Percentiles rank a stretch among this genome's conserved stretches.
Evolutionary conservation across 2,888 invertebrate species (phyloP).

Genomic region (Ornithoptera priamus): DNA sequence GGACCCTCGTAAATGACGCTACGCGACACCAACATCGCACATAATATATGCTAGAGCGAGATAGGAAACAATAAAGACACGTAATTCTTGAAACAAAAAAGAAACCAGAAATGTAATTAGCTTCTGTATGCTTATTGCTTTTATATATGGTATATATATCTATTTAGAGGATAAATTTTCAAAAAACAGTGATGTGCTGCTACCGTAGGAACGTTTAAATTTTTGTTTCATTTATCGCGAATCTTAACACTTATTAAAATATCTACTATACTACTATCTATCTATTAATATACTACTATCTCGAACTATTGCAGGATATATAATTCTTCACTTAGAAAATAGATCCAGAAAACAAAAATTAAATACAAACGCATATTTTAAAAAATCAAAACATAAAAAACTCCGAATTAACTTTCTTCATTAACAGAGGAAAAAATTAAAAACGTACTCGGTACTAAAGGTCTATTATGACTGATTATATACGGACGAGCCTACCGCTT

Average conservation of each 20-base stretch:
- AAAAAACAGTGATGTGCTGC: conserved; percentile 19
- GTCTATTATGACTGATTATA: conserved; percentile 46
- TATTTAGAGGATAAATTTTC: conserved; percentile 19
- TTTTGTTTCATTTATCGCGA: background rate
- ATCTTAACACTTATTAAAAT: background rate
- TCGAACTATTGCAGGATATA: too few species aligned
- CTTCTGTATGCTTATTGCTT: conserved; percentile 28
- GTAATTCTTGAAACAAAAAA: conserved; percentile 26
- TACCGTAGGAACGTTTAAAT: conserved; percentile 1
- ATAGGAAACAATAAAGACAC: conserved; percentile 22
- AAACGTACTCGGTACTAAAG: too few species aligned
- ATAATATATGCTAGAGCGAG: conserved; percentile 27
- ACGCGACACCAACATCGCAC: conserved; percentile 41
- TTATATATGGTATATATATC: conserved; percentile 29
- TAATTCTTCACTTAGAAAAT: too few species aligned
- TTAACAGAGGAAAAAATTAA: too few species aligned
- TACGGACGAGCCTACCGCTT: conserved; percentile 45
- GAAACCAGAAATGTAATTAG: conserved; percentile 31
- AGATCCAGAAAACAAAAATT: too few species aligned
- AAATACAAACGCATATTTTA: too few species aligned
- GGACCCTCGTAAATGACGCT: conserved; percentile 41
- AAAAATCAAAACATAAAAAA: too few species aligned
- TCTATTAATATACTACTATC: too few species aligned
- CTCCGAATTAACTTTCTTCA: too few species aligned
- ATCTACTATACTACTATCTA: too few species aligned